Evolutionary conservation across 2,113 vertebrate species (phyloP).

Genomic region (Butorides virescens): DNA sequence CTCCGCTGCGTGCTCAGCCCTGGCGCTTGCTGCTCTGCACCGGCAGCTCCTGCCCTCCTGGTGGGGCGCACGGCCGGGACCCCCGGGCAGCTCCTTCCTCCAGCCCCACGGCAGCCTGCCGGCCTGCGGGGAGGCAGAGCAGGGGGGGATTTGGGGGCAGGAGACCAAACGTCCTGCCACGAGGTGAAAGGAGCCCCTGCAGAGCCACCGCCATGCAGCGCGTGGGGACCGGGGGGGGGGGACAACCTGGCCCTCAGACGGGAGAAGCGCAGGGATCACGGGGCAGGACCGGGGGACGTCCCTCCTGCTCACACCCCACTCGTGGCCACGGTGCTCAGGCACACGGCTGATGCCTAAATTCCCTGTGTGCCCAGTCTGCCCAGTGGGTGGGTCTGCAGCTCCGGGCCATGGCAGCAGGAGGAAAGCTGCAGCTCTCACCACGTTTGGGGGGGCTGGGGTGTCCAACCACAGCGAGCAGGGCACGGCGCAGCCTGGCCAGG

Average conservation of each 20-base stretch:
- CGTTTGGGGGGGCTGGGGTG: no score
- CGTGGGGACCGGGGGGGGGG: background rate
- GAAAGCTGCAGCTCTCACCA: background rate
- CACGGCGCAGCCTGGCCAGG: rapidly evolving
- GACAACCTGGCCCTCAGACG: background rate
- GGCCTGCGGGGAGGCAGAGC: background rate
- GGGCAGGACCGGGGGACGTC: background rate
- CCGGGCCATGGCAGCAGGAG: background rate
- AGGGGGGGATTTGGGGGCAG: background rate
- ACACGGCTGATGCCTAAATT: background rate
- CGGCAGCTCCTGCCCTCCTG: background rate
- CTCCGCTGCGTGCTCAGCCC: background rate
- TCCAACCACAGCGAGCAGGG: rapidly evolving
- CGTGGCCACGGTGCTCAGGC: background rate
- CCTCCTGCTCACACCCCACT: background rate
- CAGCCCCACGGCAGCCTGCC: rapidly evolving
- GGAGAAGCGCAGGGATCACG: background rate
- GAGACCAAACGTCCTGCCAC: background rate
- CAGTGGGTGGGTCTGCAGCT: background rate
- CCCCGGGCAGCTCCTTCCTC: background rate
- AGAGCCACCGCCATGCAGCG: rapidly evolving
- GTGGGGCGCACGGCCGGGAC: no score
- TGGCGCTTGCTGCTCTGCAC: background rate
- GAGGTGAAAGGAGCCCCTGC: background rate
- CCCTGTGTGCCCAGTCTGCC: background rate